These are phyloP conservation scores for Cheirogaleus major DNA, from an alignment of 2,797 vertebrate genomes.

Conservation along the genomic window DNA sequence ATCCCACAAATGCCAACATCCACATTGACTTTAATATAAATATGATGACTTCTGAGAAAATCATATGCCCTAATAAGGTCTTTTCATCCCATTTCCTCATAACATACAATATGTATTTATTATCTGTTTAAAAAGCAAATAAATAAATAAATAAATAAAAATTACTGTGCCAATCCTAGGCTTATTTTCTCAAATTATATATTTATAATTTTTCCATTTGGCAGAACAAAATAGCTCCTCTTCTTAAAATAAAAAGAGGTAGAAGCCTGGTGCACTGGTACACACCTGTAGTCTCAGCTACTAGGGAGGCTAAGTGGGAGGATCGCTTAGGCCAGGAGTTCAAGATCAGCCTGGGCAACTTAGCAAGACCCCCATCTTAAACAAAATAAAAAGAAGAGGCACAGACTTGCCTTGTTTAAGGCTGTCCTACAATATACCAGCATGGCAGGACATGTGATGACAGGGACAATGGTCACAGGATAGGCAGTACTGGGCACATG, in stretches of 20 bases:
- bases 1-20: background rate
- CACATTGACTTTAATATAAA: background rate
- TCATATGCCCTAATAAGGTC: background rate
- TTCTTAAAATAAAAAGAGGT: background rate
- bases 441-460: background rate
- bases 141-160: background rate
- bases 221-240: background rate
- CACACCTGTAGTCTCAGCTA: background rate
- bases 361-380: background rate
- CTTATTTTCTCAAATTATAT: background rate
- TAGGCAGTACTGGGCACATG: background rate
- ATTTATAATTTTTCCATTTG: background rate
- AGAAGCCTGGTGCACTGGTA: background rate
- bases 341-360: background rate
- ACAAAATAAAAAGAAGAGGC: background rate
- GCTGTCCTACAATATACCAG: background rate
- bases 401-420: background rate
- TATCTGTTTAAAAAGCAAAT: background rate
- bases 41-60: background rate
- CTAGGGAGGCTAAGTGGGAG: background rate
- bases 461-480: fast-evolving
- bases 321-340: background rate
- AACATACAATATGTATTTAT: background rate
- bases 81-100: background rate
- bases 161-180: background rate